Base-by-base conservation (phyloP, 2,797 vertebrate genomes). In the Urosaurus nigricauda region DNA sequence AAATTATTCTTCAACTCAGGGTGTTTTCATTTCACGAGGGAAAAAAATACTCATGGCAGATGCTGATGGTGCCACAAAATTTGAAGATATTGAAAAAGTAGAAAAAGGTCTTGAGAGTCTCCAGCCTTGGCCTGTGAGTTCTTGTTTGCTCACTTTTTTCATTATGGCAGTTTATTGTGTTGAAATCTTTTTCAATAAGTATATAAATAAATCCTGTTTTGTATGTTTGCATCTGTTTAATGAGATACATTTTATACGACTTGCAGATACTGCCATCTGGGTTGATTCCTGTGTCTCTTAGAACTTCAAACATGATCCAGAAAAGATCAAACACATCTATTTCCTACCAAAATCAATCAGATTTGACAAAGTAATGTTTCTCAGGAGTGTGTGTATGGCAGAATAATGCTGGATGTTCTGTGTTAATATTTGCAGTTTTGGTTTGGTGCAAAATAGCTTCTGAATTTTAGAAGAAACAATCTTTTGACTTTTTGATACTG, bases 21-120 rank as follows among this genome's bases (percentile, higher is more conserved):
- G 99, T 91, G 97, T 98, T 24, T 96, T 99, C 90, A 98, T 97
- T 93, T 98, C 97, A 94, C 98, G 98, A 14, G 99, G 99, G 0
- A 96, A 96, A 90, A 95, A 97, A 77, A 97, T 99, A 86, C 97
- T 99, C 73, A 99, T 99, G 99, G 99, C 98, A 1, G 99, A 99
- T 91, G 99, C 99, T 74, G 99, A 99, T 24, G 99, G 99, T 94
- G 99, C 99, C 91, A 99, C 98, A 70, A 98, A 98, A 96, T 99
- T 99, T 96, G 95, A 97, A 89, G 99, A 99, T 95, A 84, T 99
- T 89, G 98, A 98, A 93, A 99, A 99, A 96, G 95, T 99, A 86
- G 99, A 99, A 96, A 97, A 97, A 43, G 98, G 96, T 88, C 97
- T 99, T 17, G 92, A 95, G 83, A 94, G 95, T 85, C 94, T 99